These are phyloP conservation scores for Idaea aversata DNA, from an alignment of 2,888 invertebrate species.

Conservation along the genomic window DNA sequence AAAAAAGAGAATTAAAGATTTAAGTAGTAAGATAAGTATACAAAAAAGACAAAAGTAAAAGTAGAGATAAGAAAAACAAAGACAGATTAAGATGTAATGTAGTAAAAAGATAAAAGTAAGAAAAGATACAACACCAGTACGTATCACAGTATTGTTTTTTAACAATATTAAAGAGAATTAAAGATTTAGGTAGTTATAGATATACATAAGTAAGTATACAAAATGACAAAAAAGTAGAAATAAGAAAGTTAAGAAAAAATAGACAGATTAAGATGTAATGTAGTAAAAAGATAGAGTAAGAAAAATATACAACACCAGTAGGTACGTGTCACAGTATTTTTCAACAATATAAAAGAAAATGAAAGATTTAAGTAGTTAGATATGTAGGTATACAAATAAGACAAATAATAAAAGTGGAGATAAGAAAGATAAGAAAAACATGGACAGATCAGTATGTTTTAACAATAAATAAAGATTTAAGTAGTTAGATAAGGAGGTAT, in stretches of 20 bases:
- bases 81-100: no score
- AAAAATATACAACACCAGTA: constrained; percentile 36
- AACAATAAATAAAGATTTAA: no score
- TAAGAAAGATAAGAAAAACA: no score
- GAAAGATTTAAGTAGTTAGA: no score
- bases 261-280: background rate
- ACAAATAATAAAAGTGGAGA: background rate
- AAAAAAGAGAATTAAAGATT: constrained; percentile 31
- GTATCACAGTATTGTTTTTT: constrained; percentile 78
- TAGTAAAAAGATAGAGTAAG: constrained; percentile 7
- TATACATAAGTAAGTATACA: constrained; percentile 10
- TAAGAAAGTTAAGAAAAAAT: background rate
- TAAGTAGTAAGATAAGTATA: no score
- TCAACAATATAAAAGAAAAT: constrained; percentile 35
- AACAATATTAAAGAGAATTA: constrained; percentile 23
- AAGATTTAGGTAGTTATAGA: no score
- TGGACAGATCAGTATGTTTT: constrained; percentile 76
- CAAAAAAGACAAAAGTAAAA: no score
- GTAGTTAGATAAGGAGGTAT: constrained; percentile 10
- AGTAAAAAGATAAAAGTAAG: constrained; percentile 7
- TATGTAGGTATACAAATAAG: constrained; percentile 15
- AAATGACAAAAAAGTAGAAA: background rate
- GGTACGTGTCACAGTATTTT: constrained; percentile 77
- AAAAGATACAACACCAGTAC: constrained; percentile 45
- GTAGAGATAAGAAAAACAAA: no score